Evolutionary conservation across 2,113 vertebrate genomes (phyloP), one percentile per base, ranked within the genome.

Genomic region (Microtus oregoni): DNA sequence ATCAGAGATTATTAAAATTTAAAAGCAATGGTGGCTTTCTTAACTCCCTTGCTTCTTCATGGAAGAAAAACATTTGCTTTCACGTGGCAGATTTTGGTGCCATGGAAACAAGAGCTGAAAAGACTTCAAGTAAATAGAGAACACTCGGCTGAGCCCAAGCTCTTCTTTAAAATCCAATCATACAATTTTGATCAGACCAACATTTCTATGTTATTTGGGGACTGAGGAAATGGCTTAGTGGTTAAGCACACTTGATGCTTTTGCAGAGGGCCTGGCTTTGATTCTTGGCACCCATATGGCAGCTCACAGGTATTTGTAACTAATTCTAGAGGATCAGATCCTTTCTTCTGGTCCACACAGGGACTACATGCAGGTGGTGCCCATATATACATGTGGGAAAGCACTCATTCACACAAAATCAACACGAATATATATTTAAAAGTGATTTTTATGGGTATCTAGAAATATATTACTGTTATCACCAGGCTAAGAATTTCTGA

Each of bases 91-190:
- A 79, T 94, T 75, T 82, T 67, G 90, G 47, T 77, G 77, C 90
- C 97, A 97, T 97, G 94, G 96, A 95, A 97, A 98, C 92, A 75
- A 72, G 79, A 50, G n/a, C 47, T 76, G 92, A 93, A 97, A 95
- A 95, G 86, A 58, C 70, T 90, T 95, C 87, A 89, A 89, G 93
- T 82, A 97, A 97, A 96, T 28, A 96, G 85, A 96, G 95, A 92
- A 77, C 38, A 58, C 94, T 38, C 92, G 52, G 38, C 11, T 17
- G 32, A 96, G 52, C 28, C 87, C 63, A 63, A 68, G 7, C 41
- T 95, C 92, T 97, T 94, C n/a, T 68, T 65, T 41, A 63, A 97
- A 90, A 96, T n/a, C 14, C 73, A 90, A 17, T 38, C 50, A 81
- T 94, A 78, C 52, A 58, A 89, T 76, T 92, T 91, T 93, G 38